A percentile compares a stretch with the other conserved stretches of the same genome.
phyloP scores from a whole-genome alignment of 2,888 invertebrate genomes.

The Polyommatus iphigenia region DNA sequence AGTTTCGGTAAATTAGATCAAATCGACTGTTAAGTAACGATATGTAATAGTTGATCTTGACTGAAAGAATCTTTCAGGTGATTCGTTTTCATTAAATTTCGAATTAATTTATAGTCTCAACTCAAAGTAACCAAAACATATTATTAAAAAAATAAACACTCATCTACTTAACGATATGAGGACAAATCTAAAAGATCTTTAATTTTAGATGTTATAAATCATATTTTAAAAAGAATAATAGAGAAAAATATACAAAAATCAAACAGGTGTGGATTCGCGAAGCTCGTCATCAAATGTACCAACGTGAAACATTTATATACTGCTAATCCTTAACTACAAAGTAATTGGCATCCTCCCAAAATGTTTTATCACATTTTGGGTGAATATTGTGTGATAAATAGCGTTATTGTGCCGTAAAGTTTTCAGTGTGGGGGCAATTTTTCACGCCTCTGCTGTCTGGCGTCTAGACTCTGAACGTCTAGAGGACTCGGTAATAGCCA shows the following conservation, averaged over 20 bases:
- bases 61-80: not conserved
- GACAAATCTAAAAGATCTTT: not conserved
- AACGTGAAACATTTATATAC: not conserved
- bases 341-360: slow-evolving; percentile 26
- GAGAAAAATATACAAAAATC: not conserved
- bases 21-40: not conserved
- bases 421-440: slow-evolving; percentile 24
- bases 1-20: not conserved
- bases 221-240: not conserved
- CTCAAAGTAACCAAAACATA: not conserved
- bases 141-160: not conserved
- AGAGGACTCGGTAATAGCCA: slow-evolving; percentile 35
- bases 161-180: not conserved
- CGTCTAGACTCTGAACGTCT: slow-evolving; percentile 30
- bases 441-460: slow-evolving; percentile 36
- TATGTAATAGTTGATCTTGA: not conserved
- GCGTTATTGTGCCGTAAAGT: slow-evolving; percentile 11
- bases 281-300: not conserved
- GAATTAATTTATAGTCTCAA: not conserved
- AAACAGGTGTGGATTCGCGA: not conserved
- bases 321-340: slow-evolving; percentile 21
- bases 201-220: not conserved
- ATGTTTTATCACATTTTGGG: slow-evolving; percentile 23
- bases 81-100: not conserved
- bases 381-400: slow-evolving; percentile 25